Evolutionary conservation across 2,888 invertebrate species (phyloP).

Genomic region (Girardia tigrina): DNA sequence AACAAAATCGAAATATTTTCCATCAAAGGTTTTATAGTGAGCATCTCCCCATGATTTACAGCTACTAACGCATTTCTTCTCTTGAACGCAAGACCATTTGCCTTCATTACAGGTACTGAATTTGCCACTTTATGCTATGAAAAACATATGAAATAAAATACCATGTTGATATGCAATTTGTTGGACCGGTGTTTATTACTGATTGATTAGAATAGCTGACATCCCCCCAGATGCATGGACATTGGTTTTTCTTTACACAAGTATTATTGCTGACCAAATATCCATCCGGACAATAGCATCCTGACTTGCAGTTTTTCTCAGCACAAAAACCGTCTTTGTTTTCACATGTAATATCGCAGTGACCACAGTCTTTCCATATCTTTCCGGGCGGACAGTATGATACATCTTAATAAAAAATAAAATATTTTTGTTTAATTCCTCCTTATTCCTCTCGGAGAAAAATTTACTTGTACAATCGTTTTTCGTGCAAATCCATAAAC

Average conservation of each 20-base stretch:
- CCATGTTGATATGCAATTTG: constrained; percentile 27
- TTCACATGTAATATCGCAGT: constrained; percentile 29
- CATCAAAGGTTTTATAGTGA: constrained; percentile 36
- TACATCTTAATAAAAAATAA: constrained; percentile 1
- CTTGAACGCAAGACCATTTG: constrained; percentile 63
- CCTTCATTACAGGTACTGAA: constrained; percentile 53
- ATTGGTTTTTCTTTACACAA: constrained; percentile 26
- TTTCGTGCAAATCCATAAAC: constrained; percentile 34
- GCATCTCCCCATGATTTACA: constrained; percentile 38
- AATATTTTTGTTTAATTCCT: too few relatives aligned
- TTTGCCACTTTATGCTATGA: not conserved
- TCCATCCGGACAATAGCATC: constrained; percentile 34
- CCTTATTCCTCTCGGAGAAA: too few relatives aligned
- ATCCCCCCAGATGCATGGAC: constrained; percentile 30
- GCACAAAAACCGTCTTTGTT: constrained; percentile 33
- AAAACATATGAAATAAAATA: not conserved
- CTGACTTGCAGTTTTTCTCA: not conserved
- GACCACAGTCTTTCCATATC: constrained; percentile 33
- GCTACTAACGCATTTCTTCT: constrained; percentile 54
- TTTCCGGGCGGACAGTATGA: constrained; percentile 30
- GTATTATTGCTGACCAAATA: constrained; percentile 32
- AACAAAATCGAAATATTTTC: constrained; percentile 34
- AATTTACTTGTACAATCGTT: constrained; percentile 33
- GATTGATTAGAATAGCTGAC: constrained; percentile 27
- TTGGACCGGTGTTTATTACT: constrained; percentile 12